Conservation (phyloP, 2,113 vertebrate genomes). For the Marmota flaviventris region DNA sequence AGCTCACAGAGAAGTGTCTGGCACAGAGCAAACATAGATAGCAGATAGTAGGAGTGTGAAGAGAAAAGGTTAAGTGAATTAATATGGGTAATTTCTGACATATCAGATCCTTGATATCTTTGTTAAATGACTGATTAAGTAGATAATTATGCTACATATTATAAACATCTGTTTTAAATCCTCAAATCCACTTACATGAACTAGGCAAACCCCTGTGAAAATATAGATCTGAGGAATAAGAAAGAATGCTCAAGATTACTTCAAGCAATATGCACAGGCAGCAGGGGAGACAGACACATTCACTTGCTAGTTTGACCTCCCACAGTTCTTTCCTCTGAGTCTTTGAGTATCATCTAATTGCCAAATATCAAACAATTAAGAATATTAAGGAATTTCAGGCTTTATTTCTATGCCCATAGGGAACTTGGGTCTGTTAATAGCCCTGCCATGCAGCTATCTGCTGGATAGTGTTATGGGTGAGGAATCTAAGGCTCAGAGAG, state of each 20-base stretch:
- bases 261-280: neutral
- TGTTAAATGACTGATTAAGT: neutral
- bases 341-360: neutral
- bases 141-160: neutral
- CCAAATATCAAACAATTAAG: neutral
- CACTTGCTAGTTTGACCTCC: too few relatives aligned
- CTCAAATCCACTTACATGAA: neutral
- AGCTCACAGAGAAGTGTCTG: neutral
- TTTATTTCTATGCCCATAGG: neutral
- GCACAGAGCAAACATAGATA: too few relatives aligned
- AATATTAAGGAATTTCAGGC: rapidly evolving
- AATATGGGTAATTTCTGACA: neutral
- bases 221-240: neutral
- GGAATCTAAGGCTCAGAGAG: neutral
- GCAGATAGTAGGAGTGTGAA: too few relatives aligned
- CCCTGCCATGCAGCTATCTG: neutral
- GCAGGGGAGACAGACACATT: too few relatives aligned
- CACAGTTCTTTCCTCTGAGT: neutral
- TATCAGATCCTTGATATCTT: neutral
- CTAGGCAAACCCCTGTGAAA: neutral
- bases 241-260: too few relatives aligned
- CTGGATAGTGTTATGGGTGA: neutral
- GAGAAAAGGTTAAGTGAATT: neutral
- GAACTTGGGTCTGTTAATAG: too few relatives aligned
- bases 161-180: neutral